Evolutionary conservation across 2,888 invertebrate species (phyloP).

Genomic region (Oxytorus armatus): DNA sequence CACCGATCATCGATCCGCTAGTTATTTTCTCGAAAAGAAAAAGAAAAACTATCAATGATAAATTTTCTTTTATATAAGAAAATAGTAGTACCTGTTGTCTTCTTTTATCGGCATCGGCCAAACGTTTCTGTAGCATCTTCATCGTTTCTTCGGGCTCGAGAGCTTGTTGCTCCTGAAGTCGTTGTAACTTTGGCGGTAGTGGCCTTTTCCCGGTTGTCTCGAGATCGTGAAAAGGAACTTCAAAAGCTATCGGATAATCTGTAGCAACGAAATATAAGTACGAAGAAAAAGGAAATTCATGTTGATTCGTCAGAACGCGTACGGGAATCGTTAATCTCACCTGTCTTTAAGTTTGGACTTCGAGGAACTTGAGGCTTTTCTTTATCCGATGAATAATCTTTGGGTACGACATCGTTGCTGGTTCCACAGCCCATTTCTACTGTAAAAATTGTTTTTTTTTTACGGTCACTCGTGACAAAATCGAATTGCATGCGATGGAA

Average conservation of each 20-base stretch:
- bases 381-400: slow-evolving; percentile 55
- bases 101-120: slow-evolving; percentile 90
- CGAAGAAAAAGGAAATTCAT: not conserved
- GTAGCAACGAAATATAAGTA: not conserved
- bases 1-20: no score
- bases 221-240: slow-evolving; percentile 70
- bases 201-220: slow-evolving; percentile 86
- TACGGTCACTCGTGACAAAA: not conserved
- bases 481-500: slow-evolving; percentile 14
- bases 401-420: slow-evolving; percentile 73
- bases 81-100: slow-evolving; percentile 85
- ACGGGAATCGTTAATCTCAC: slow-evolving; percentile 27
- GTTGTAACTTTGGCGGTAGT: slow-evolving; percentile 89
- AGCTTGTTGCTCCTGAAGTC: slow-evolving; percentile 88
- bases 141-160: slow-evolving; percentile 85
- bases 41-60: not conserved
- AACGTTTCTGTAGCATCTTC: slow-evolving; percentile 89
- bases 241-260: slow-evolving; percentile 73
- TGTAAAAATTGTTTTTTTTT: slow-evolving; percentile 4
- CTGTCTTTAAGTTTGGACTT: slow-evolving; percentile 59
- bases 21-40: not conserved
- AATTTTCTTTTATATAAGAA: not conserved
- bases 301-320: not conserved
- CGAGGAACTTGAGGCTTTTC: slow-evolving; percentile 62
- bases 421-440: slow-evolving; percentile 72